phyloP scores from a whole-genome alignment of 2,888 invertebrate genomes.

The Xanthia icteritia region DNA sequence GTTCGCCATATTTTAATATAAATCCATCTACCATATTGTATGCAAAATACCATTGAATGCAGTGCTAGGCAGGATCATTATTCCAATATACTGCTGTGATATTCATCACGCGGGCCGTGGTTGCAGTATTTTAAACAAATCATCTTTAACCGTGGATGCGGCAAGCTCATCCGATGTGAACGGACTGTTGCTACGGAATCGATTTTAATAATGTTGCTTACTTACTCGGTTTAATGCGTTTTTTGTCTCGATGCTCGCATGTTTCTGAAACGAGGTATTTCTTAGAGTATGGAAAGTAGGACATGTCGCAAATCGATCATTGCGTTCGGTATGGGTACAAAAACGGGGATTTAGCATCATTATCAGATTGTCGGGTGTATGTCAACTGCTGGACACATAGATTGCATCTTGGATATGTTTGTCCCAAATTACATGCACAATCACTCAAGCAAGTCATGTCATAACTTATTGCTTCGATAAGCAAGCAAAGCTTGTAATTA shows the following conservation, averaged over 20 bases:
- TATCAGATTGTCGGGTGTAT: constrained; percentile 47
- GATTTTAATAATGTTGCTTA: constrained; percentile 66
- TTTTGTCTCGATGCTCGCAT: constrained; percentile 70
- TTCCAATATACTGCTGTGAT: constrained; percentile 88
- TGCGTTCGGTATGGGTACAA: constrained; percentile 49
- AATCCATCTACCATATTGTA: constrained; percentile 90
- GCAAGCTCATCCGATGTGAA: constrained; percentile 69
- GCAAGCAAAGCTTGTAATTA: not conserved
- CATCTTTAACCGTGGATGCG: constrained; percentile 85
- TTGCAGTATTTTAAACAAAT: constrained; percentile 89
- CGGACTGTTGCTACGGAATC: constrained; percentile 66
- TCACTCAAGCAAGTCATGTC: constrained; percentile 7
- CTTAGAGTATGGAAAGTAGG: constrained; percentile 68
- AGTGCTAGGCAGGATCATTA: constrained; percentile 89
- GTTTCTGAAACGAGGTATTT: constrained; percentile 66
- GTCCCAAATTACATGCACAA: constrained; percentile 26
- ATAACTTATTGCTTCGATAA: not conserved
- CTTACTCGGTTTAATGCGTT: constrained; percentile 68
- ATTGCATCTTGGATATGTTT: constrained; percentile 48
- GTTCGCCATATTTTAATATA: constrained; percentile 90
- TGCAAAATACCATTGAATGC: constrained; percentile 90
- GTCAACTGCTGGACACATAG: constrained; percentile 41
- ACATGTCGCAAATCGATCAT: constrained; percentile 59
- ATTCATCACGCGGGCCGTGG: constrained; percentile 87
- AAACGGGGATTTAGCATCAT: constrained; percentile 55